A percentile compares a stretch with the other conserved stretches of the same genome.
phyloP scores from a whole-genome alignment of 2,113 vertebrate genomes.

The Dicaeum eximium region DNA sequence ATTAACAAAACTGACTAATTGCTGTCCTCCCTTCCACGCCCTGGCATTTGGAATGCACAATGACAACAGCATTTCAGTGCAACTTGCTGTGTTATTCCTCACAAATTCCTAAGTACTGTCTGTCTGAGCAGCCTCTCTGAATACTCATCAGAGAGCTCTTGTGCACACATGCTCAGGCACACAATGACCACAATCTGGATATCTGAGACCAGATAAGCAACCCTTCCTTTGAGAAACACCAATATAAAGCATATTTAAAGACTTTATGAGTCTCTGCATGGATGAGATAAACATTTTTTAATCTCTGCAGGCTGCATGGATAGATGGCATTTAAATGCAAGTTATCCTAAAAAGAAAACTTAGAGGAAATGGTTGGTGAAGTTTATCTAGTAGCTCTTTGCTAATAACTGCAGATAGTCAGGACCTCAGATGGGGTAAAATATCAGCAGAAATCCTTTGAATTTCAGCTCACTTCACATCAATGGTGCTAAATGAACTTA shows the following conservation, averaged over 20 bases:
- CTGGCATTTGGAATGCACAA: not conserved
- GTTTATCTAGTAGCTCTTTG: not conserved
- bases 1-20: not conserved
- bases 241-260: not conserved
- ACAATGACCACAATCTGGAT: not conserved
- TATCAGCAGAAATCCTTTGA: not conserved
- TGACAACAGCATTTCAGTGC: not conserved
- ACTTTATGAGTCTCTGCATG: not conserved
- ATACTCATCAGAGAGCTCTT: not conserved
- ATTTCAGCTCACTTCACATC: not conserved
- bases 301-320: not conserved
- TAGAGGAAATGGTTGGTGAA: not conserved
- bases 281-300: not conserved
- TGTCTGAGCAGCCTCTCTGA: not conserved
- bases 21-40: not conserved
- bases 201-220: not conserved
- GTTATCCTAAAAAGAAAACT: not conserved
- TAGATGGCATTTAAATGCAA: not conserved
- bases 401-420: not conserved
- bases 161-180: not conserved
- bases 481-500: not conserved
- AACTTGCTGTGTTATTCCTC: not conserved
- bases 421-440: not conserved
- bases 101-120: not conserved
- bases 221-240: not conserved